Base-by-base conservation (phyloP, 2,888 invertebrate species). In the Venusia cambrica region DNA sequence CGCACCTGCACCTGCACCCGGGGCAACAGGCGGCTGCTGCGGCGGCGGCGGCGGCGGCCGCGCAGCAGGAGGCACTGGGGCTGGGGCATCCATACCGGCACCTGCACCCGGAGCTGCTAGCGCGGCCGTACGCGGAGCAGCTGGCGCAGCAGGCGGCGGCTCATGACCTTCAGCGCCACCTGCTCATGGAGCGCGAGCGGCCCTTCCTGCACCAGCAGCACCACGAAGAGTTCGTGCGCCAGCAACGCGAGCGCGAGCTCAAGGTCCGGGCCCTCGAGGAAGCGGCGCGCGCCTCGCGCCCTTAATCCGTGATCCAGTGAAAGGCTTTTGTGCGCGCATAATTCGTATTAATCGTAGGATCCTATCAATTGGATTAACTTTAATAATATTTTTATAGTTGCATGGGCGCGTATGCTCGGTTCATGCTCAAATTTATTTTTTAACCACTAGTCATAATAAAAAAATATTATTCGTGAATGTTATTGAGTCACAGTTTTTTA, bases 191-290 rank as follows among this genome's bases (percentile, higher is more conserved):
- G 73, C 89, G 96, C 47, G 95, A 96, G 68, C 89, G 94, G 44
- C 76, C 89, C 69, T 84, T 89, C 88, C 66, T 87, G 51, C 88
- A 94, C 90, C 74, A 76, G n/a, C 74, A 76, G 53, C 80, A 83
- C 58, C 79, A 87, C 63, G 85, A 87, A 29, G 87, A 88, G 68
- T 88, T 81, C 88, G 77, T 87, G 83, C 91, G 92, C 57, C 94
- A 94, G 89, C 94, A 94, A 81, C 92, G 94, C 57, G 94, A 95
- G 66, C 90, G 94, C 52, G 94, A 95, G 84, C 89, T 95, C 62
- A 95, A 95, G 88, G 93, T 95, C 66, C 90, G 95, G 65, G 94
- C 94, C 51, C 87, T 95, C 59, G 95, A 95, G 85, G 94, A 95
- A 85, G 95, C 95, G 50, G 94, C 95, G 51, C 90, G 94, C 66